Conservation (phyloP, 2,888 invertebrate species). For the Pseudoips prasinana region DNA sequence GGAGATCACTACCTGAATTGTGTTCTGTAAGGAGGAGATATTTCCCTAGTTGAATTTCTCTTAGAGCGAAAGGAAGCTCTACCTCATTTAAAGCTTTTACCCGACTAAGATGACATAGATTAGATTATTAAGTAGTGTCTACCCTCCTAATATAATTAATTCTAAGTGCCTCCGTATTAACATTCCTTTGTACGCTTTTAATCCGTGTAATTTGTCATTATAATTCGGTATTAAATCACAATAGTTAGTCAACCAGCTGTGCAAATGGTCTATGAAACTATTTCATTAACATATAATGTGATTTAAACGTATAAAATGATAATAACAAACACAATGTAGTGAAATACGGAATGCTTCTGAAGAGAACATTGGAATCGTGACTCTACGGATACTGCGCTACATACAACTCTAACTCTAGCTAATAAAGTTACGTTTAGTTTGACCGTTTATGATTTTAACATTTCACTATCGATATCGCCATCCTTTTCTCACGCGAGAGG, state of each 20-base stretch:
- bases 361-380: constrained; percentile 69
- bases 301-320: constrained; percentile 47
- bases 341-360: constrained; percentile 64
- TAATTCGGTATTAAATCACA: constrained; percentile 14
- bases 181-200: background rate
- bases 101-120: no score
- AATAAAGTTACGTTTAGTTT: constrained; percentile 59
- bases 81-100: no score
- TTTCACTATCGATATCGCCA: constrained; percentile 72
- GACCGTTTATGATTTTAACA: constrained; percentile 52
- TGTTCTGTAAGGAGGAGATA: no score
- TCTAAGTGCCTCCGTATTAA: background rate
- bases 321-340: constrained; percentile 66
- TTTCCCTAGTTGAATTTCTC: no score
- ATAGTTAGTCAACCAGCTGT: constrained; percentile 27
- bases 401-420: constrained; percentile 48
- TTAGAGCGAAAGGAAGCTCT: no score
- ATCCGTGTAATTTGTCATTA: constrained; percentile 11
- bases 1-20: no score
- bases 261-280: constrained; percentile 52
- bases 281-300: constrained; percentile 52
- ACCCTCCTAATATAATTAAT: no score
- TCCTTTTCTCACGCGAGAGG: constrained; percentile 70
- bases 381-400: constrained; percentile 31
- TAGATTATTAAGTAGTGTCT: no score